Base-by-base conservation (phyloP, 2,888 invertebrate species). In the Marasmarcha lunaedactyla region DNA sequence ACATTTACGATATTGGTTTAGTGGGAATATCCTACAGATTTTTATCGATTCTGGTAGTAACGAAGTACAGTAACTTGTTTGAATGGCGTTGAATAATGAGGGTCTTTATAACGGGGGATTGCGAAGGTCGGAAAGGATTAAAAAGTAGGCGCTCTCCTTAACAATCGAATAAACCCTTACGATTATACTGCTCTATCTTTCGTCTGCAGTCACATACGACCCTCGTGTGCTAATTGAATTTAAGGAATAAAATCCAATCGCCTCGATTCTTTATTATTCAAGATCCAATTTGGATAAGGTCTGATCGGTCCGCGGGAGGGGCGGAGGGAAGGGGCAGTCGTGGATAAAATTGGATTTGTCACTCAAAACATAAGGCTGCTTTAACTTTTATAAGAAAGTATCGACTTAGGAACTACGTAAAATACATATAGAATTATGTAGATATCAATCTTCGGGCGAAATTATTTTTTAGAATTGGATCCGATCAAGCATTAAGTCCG, bases 281-380 rank as follows among this genome's bases (percentile, higher is more conserved):
- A 84, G 84, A 84, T 84, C 83, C 84, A 84, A 84, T 84, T 84
- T 84, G 84, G 84, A 84, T 84, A 84, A 84, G 81, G 81, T 73
- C 76, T 79, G 81, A 81, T 79, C 79, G 81, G 81, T 70, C 76
- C 70, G 66, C 63, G 63, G 63, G 58, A 52, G 62, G 57, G 65
- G 67, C 64, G 56, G 71, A 62, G 57, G 64, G 66, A 64, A 55
- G 71, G 76, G 77, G 73, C 72, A 78, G 71, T 67, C 71, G 73
- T 72, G 76, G 79, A 79, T 81, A 78, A 81, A 83, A 83, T 83
- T 83, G 81, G 79, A 68, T 79, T 81, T 83, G 81, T 83, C 83
- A 83, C 81, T 83, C 81, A 81, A 83, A 83, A 81, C 81, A 83
- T 77, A 79, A 78, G 81, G 76, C 73, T 69, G 70, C 69, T 63